These are phyloP conservation scores for Pseudocheirus occidentalis DNA, from an alignment of 2,797 vertebrate species.

Conservation along the genomic window DNA sequence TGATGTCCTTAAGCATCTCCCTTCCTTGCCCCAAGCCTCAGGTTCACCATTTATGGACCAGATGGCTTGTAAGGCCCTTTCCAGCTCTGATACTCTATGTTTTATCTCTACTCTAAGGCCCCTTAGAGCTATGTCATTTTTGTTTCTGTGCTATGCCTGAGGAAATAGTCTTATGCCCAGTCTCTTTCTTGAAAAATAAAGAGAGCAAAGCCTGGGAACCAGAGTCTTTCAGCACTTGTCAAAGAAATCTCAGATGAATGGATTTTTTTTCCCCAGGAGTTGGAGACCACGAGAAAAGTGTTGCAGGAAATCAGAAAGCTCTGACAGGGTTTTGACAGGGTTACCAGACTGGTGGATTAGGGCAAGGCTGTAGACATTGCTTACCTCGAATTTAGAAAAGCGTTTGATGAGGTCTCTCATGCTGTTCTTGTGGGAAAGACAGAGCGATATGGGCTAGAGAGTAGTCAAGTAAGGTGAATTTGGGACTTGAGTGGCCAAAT, in stretches of 20 bases:
- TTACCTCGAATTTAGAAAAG: not conserved
- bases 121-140: not conserved
- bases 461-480: not conserved
- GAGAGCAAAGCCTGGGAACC: not conserved
- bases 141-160: not conserved
- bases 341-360: not conserved
- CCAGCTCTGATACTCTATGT: not conserved
- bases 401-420: not conserved
- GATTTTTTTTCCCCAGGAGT: slow-evolving; percentile 11
- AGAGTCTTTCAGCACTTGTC: not conserved
- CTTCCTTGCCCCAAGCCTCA: not conserved
- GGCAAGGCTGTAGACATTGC: not conserved
- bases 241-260: not conserved
- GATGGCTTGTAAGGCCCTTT: not conserved
- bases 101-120: not conserved
- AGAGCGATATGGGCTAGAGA: not conserved
- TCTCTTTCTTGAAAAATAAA: not conserved
- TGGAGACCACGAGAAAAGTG: not conserved
- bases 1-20: not conserved
- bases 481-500: not conserved
- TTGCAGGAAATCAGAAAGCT: slow-evolving; percentile 42
- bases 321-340: slow-evolving; percentile 57
- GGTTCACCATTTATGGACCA: not conserved
- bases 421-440: not conserved
- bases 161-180: not conserved